Base-by-base conservation (phyloP, 2,113 vertebrate genomes). In the Trematocara nigrifrons region DNA sequence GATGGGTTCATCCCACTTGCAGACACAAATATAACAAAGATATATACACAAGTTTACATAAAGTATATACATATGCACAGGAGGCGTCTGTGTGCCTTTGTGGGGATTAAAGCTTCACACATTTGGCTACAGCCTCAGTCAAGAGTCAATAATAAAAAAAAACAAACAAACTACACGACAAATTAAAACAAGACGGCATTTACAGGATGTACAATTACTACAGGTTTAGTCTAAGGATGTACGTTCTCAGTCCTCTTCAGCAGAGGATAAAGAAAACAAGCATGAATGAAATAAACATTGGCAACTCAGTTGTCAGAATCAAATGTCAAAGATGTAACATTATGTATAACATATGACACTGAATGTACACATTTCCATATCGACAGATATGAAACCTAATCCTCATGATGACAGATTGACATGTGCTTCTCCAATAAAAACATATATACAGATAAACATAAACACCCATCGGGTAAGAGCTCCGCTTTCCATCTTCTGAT, bases 1-100 rank as follows among this genome's bases (percentile, higher is more conserved):
- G 66, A 87, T 18, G 7, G 16, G 64, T 85, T 83, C 59, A 89
- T 76, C 64, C 83, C 82, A 90, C 76, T 61, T 81, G 42, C 82
- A 87, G 54, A 80, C 89, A 94, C 89, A 90, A 92, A 93, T 88
- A 93, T 91, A 74, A 74, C 86, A 93, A 92, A 91, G 20, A 81
- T 93, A 94, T 94, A 89, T 94, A 95, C 93, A 95, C 93, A 95
- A 59, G 76, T 89, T 91, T 89, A 91, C 87, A 86, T 89, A 93
- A 82, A 95, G 54, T 90, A 94, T 94, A 80, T 93, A 96, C 93
- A 96, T 90, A 94, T 93, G 20, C 86, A 94, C 86, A 92, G 77
- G 89, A 93, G 91, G 90, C 82, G 6, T 81, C 18, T 85, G 61
- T 84, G 86, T 66, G 49, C 79, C 57, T 69, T 20, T 8, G 10